phyloP scores from a whole-genome alignment of 1,140 invertebrate species.

The Heterodera carotae region DNA sequence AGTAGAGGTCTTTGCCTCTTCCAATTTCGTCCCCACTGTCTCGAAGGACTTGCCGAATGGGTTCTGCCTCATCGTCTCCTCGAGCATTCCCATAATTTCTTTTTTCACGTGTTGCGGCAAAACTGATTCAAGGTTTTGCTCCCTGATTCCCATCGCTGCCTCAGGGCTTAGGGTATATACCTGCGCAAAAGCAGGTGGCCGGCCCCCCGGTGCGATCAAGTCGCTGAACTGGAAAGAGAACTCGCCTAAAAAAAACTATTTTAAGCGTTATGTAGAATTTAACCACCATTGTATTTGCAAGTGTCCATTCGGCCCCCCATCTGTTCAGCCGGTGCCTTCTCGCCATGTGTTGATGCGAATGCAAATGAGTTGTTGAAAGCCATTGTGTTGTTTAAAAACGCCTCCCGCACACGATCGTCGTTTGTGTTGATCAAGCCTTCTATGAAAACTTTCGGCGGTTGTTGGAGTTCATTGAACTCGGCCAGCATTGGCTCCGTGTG shows the following conservation, averaged over 20 bases:
- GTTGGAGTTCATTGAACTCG: not conserved
- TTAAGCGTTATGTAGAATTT: not conserved
- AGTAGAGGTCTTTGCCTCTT: not conserved
- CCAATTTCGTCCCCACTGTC: not conserved
- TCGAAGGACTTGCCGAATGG: not conserved
- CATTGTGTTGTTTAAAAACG: not conserved
- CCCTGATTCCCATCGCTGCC: not conserved
- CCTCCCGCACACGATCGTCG: not conserved
- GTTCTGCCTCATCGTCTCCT: not conserved
- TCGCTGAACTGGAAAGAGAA: not conserved
- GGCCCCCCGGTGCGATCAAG: not conserved
- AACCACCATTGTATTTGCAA: not conserved
- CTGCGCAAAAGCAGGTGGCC: not conserved
- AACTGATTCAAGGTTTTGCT: not conserved
- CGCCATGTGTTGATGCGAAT: not conserved
- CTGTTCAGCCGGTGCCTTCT: not conserved
- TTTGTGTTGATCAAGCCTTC: not conserved
- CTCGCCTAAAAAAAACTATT: not conserved
- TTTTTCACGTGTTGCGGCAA: not conserved
- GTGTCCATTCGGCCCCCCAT: not conserved
- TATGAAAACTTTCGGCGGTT: not conserved
- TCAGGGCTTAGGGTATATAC: not conserved
- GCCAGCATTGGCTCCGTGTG: not conserved
- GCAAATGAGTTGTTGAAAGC: not conserved
- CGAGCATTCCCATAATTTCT: not conserved